Percentiles rank a stretch among this genome's conserved stretches.
Evolutionary conservation across 1,140 invertebrate species (phyloP).

Genomic region (Ectropis grisescens): DNA sequence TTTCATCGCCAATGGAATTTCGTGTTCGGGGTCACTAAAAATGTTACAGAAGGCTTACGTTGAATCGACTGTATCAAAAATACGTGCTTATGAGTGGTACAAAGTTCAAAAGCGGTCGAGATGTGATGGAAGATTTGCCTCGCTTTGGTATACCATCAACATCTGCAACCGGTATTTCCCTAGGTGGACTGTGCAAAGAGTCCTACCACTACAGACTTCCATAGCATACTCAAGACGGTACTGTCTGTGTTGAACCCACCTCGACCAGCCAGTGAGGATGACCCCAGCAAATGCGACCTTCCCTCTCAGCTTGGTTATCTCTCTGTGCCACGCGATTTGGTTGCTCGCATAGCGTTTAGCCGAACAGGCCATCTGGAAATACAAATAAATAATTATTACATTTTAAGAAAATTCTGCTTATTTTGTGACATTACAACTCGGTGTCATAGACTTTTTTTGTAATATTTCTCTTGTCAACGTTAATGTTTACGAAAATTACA

Average conservation of each 20-base stretch:
- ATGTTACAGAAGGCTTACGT: constrained; percentile 1
- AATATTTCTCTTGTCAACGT: no score
- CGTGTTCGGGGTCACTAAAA: constrained; percentile 1
- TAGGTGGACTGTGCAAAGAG: no score
- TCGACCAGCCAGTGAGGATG: constrained; percentile 80
- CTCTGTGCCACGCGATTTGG: constrained; percentile 76
- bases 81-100: constrained; percentile 1
- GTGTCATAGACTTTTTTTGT: no score
- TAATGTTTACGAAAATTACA: no score
- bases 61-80: constrained; percentile 1
- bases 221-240: no score
- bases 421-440: no score
- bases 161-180: no score
- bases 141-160: background rate
- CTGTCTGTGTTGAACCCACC: constrained; percentile 65
- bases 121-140: constrained; percentile 1
- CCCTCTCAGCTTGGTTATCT: constrained; percentile 66
- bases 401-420: no score
- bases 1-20: background rate
- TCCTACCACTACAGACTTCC: no score
- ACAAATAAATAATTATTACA: no score
- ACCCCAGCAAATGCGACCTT: constrained; percentile 72
- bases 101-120: background rate
- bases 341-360: constrained; percentile 77
- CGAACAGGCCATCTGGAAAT: constrained; percentile 63